These are phyloP conservation scores for Allophyes oxyacanthae DNA, from an alignment of 2,888 invertebrate genomes.

Conservation along the genomic window DNA sequence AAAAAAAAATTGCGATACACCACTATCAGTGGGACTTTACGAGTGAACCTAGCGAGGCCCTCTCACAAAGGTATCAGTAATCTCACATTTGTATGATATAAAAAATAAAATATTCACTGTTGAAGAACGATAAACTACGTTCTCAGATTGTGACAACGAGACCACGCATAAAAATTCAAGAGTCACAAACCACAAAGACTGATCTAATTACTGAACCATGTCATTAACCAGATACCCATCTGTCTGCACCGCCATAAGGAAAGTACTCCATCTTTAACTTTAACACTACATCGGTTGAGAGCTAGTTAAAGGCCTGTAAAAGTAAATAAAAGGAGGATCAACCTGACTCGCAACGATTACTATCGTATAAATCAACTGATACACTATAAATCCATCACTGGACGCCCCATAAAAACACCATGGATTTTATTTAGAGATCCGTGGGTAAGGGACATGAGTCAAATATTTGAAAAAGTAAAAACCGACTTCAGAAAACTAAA, in stretches of 20 bases:
- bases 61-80: no score
- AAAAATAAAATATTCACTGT: no score
- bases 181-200: neutral
- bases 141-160: no score
- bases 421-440: conserved; percentile 53
- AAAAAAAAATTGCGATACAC: no score
- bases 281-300: conserved; percentile 14
- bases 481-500: no score
- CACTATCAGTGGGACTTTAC: no score
- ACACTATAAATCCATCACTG: conserved; percentile 70
- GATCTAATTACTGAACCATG: conserved; percentile 10
- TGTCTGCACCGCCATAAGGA: conserved; percentile 6
- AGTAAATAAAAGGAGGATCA: conserved; percentile 37
- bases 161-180: no score
- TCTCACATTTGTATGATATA: no score
- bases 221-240: conserved; percentile 2
- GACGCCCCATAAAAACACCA: conserved; percentile 62
- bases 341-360: conserved; percentile 46
- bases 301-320: conserved; percentile 24
- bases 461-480: no score
- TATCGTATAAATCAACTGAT: conserved; percentile 59
- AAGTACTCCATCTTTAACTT: conserved; percentile 23
- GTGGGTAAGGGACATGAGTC: neutral
- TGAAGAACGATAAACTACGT: no score
- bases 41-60: no score